Base-by-base conservation (phyloP, 2,113 vertebrate species). In the Gymnorhina tibicen region DNA sequence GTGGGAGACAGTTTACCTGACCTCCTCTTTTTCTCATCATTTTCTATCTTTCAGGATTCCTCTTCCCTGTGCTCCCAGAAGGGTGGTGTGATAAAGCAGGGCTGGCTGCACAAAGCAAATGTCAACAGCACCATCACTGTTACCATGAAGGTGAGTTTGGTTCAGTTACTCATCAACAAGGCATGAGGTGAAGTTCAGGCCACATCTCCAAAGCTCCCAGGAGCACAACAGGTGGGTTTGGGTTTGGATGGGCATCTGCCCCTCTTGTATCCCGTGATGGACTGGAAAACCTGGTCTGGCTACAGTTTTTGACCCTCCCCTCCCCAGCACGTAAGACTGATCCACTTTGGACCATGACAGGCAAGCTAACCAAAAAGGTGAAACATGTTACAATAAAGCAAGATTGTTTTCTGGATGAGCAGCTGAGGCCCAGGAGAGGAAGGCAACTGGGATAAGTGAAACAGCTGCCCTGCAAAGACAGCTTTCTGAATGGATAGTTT, bases 81-180 rank as follows among this genome's bases (percentile, higher is more conserved):
- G 94, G 99, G 99, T 18, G 99, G 99, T 33, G 98, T 99, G 92
- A 98, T 99, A 97, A 99, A 99, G 97, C 99, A 99, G 97, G 99
- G 99, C 96, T 99, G 99, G 99, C 98, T 99, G 80, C 98, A 99
- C 97, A 99, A 99, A 97, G 99, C 99, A 86, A 99, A 99, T 87
- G 98, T 99, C 81, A 99, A 99, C 94, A 99, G 99, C 98, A 99
- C 99, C 35, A 99, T 99, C 97, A 99, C 99, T 10, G 99, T 99
- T 70, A 99, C 99, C 96, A 99, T 99, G 99, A 99, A 98, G 99
- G 99, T 99, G 98, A 98, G 98, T 96, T 32, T 62, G 30, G 33
- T 42, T 32, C 60, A 11, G 47, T 11, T 30, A 13, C 19, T 83
- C 1, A 3, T 24, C 49, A 59, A 9, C 0, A 0, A 77, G 68